phyloP scores from a whole-genome alignment of 2,888 invertebrate species.

The Tuta absoluta region DNA sequence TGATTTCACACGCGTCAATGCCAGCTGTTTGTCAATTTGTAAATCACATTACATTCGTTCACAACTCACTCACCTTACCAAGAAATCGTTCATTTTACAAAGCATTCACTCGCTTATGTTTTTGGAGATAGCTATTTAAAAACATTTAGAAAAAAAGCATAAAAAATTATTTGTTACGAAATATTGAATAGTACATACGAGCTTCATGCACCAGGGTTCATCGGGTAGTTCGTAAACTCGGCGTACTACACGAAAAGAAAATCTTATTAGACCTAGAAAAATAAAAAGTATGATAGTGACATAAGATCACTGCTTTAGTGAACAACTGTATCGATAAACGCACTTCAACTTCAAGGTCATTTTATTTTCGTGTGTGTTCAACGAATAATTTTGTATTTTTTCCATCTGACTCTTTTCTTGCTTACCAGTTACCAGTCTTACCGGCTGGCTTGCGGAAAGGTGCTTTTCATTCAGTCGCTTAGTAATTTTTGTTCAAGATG shows the following conservation, averaged over 20 bases:
- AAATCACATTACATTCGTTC: background rate
- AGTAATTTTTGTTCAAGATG: slow-evolving; percentile 46
- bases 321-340: background rate
- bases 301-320: background rate
- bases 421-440: background rate
- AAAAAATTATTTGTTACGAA: background rate
- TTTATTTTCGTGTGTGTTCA: background rate
- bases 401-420: too few relatives aligned
- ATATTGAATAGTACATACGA: too few relatives aligned
- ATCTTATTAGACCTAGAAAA: too few relatives aligned
- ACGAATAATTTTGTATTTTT: background rate
- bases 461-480: background rate
- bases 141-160: background rate
- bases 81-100: slow-evolving; percentile 2
- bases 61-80: background rate
- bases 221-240: too few relatives aligned
- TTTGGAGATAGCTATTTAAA: background rate
- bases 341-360: slow-evolving; percentile 5
- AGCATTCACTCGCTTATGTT: background rate
- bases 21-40: background rate
- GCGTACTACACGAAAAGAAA: too few relatives aligned
- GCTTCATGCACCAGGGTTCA: too few relatives aligned
- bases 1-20: too few relatives aligned
- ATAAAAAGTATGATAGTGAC: too few relatives aligned
- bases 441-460: background rate